phyloP scores from a whole-genome alignment of 1,140 invertebrate species.

The Hesperophylax magnus region DNA sequence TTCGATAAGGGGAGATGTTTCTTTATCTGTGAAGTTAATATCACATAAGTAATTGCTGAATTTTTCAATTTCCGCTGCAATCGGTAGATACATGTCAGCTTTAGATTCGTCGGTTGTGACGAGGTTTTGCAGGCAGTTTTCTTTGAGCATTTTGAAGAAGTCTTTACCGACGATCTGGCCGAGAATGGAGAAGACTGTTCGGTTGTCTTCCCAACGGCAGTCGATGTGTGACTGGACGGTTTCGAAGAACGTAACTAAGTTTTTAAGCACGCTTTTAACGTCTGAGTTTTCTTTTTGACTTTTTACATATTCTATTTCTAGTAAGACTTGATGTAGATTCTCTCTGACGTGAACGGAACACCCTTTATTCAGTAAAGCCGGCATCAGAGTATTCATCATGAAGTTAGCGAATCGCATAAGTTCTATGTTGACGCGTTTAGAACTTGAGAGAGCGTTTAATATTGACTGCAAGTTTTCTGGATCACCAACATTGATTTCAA shows the following conservation, averaged over 20 bases:
- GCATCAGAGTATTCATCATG: slow-evolving; percentile 35
- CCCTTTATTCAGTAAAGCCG: slow-evolving; percentile 33
- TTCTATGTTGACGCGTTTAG: slow-evolving; percentile 48
- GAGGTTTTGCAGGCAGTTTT: slow-evolving; percentile 43
- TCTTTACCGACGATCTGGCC: slow-evolving; percentile 59
- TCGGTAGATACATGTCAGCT: slow-evolving; percentile 48
- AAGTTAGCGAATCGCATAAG: slow-evolving; percentile 47
- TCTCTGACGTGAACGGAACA: slow-evolving; percentile 32
- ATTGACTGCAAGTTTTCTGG: slow-evolving; percentile 51
- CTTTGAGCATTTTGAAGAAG: slow-evolving; percentile 46
- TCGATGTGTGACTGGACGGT: slow-evolving; percentile 47
- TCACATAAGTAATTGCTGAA: slow-evolving; percentile 68
- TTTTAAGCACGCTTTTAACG: slow-evolving; percentile 47
- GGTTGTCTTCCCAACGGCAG: slow-evolving; percentile 59
- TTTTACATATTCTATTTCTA: slow-evolving; percentile 36
- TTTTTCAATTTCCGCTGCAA: slow-evolving; percentile 61
- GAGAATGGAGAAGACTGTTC: slow-evolving; percentile 60
- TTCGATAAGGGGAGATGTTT: slow-evolving; percentile 64
- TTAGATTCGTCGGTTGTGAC: slow-evolving; percentile 26
- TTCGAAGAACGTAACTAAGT: slow-evolving; percentile 48
- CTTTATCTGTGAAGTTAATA: slow-evolving; percentile 64
- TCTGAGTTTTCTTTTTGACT: slow-evolving; percentile 8
- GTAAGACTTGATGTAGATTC: slow-evolving; percentile 32
- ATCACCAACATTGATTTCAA: slow-evolving; percentile 46
- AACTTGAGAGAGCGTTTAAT: slow-evolving; percentile 45